Conservation (phyloP, 2,797 vertebrate genomes). For the Eulemur rubriventer region DNA sequence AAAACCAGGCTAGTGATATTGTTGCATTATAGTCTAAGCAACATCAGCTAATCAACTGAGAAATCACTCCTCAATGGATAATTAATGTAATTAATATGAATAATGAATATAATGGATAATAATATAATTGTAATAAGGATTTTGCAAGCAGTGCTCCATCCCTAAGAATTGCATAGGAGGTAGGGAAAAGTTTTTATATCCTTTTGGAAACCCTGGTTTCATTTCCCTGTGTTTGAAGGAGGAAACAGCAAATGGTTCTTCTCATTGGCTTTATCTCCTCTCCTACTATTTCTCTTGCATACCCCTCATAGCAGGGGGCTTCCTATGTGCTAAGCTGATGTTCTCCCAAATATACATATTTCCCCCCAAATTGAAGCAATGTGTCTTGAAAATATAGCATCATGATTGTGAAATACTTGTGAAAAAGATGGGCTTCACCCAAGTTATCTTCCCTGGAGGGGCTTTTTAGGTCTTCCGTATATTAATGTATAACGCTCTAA, state of each 20-base stretch:
- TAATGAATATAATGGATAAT: not conserved
- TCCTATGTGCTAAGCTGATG: not conserved
- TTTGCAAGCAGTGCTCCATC: not conserved
- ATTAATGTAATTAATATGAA: not conserved
- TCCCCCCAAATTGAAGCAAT: not conserved
- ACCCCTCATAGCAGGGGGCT: not conserved
- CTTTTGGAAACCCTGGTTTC: not conserved
- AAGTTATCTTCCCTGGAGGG: not conserved
- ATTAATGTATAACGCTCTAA: not conserved
- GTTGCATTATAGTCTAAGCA: not conserved
- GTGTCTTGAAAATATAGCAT: not conserved
- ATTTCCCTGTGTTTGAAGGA: not conserved
- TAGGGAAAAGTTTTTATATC: not conserved
- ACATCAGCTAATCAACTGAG: not conserved
- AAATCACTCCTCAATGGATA: not conserved
- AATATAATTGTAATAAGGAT: not conserved
- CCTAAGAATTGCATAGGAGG: not conserved
- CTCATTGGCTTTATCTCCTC: not conserved
- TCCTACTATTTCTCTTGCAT: not conserved
- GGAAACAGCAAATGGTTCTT: not conserved
- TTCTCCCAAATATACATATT: not conserved
- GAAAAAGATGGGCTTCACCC: not conserved
- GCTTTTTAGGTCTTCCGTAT: not conserved
- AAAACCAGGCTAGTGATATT: not conserved
- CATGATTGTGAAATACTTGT: not conserved